A percentile compares a stretch with the other conserved stretches of the same genome.
Evolutionary conservation across 1,140 invertebrate species (phyloP).

Genomic region (Diabrotica undecimpunctata): DNA sequence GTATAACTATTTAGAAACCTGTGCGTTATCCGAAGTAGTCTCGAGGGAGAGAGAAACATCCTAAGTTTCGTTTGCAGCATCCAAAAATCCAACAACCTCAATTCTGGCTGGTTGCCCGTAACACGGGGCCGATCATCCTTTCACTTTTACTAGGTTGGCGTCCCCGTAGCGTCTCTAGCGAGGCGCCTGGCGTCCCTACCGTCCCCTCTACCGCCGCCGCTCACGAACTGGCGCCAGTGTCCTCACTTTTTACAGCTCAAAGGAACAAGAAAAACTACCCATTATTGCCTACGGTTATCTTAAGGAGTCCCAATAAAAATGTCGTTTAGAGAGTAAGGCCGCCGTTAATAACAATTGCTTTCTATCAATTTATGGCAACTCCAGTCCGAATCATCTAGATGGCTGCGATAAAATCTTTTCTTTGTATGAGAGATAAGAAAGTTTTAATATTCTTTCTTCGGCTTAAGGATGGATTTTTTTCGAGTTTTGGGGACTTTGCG

Average conservation of each 20-base stretch:
- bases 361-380: constrained; percentile 41
- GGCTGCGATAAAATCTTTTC: constrained; percentile 36
- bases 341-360: constrained; percentile 45
- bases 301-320: constrained; percentile 47
- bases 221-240: constrained; percentile 32
- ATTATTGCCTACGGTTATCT: constrained; percentile 49
- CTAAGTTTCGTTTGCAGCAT: no score
- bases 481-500: neutral
- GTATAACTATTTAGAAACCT: no score
- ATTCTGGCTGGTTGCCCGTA: constrained; percentile 11
- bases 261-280: constrained; percentile 44
- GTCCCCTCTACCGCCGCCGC: constrained; percentile 29
- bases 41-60: no score
- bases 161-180: constrained; percentile 21
- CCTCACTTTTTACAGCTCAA: constrained; percentile 45
- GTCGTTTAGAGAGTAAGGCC: constrained; percentile 45
- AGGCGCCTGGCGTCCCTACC: constrained; percentile 24
- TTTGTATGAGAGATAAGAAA: constrained; percentile 2
- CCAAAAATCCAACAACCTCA: neutral
- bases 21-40: no score
- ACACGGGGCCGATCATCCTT: constrained; percentile 21
- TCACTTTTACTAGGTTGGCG: constrained; percentile 29
- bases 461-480: neutral
- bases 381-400: constrained; percentile 37
- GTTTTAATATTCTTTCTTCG: constrained; percentile 4